Base-by-base conservation (phyloP, 64 coral and sea anemone genomes). In the Montipora sp. region DNA sequence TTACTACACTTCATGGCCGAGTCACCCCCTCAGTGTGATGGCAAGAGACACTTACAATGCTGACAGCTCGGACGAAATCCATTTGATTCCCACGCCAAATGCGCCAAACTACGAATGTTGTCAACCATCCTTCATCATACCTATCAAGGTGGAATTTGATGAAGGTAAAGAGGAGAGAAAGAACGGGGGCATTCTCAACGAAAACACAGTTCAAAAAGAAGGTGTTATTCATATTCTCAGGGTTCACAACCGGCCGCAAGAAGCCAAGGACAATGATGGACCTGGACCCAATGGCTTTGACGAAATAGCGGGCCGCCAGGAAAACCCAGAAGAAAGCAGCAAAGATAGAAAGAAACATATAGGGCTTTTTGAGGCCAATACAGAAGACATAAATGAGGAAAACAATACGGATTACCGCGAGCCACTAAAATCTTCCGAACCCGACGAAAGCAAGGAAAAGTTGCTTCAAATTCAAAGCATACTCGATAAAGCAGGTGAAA, bases 391-490 rank as follows among this genome's bases (percentile, higher is more conserved):
- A 81, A 18, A 21, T 16, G 22, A 21, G 4, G 10, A 11, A 68
- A 51, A 82, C 43, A 51, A 44, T 5, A 43, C 65, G 24, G 21
- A 78, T 5, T 27, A 66, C 75, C 21, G 44, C 20, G 66, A 58
- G 5, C 66, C 16, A 59, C 14, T 55, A 67, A 27, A 63, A 13
- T 13, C 8, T 51, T 16, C 45, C 5, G 75, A 49, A n/a, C 16
- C 46, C 10, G 16, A 71, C 47, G 82, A 85, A 50, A 71, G 63
- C 61, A 13, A 72, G 65, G 47, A 66, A 47, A 85, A 85, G 16
- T 47, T 85, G 51, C 88, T 47, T 16, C 68, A 51, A 72, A 93
- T 85, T 93, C 61, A 80, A 93, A 80, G 46, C 13, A 74, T 87
- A 67, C n/a, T 66, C n/a, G 74, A 78, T 13, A 77, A 87, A 77